phyloP scores from a whole-genome alignment of 2,113 vertebrate genomes.

The Acanthisitta chloris region DNA sequence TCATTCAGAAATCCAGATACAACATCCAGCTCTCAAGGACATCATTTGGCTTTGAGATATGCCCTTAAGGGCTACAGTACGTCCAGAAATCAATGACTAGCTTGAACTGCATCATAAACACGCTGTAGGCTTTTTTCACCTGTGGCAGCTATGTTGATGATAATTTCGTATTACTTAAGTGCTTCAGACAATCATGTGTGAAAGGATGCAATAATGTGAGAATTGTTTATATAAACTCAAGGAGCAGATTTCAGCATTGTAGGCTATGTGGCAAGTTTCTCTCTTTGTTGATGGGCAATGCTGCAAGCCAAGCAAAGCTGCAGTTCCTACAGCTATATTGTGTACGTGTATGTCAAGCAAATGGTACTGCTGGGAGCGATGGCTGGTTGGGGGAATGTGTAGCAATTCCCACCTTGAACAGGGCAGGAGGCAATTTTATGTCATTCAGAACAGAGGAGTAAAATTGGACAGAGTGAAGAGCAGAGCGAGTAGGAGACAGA shows the following conservation, averaged over 20 bases:
- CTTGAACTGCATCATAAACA: slow-evolving; percentile 29
- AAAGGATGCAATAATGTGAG: slow-evolving; percentile 55
- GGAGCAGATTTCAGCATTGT: slow-evolving; percentile 39
- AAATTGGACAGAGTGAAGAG: neutral
- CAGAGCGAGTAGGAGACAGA: neutral
- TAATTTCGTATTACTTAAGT: slow-evolving; percentile 55
- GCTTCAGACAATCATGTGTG: slow-evolving; percentile 57
- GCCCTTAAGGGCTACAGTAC: slow-evolving; percentile 30
- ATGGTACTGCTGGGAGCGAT: neutral
- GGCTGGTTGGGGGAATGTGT: neutral
- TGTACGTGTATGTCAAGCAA: slow-evolving; percentile 30
- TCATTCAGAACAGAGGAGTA: neutral
- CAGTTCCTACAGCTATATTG: slow-evolving; percentile 6
- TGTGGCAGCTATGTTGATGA: slow-evolving; percentile 44
- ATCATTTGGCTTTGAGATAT: neutral
- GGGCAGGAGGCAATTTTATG: neutral
- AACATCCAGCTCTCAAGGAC: slow-evolving; percentile 9
- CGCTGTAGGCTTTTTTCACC: slow-evolving; percentile 24
- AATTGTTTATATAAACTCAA: slow-evolving; percentile 60
- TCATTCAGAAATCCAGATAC: slow-evolving; percentile 24
- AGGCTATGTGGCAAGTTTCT: slow-evolving; percentile 8
- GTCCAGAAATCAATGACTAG: slow-evolving; percentile 27
- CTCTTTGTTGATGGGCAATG: neutral
- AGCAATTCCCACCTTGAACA: neutral
- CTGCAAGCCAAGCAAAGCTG: slow-evolving; percentile 61